Conservation (phyloP, 64 coral and sea anemone species). For the Anthopleura sola region DNA sequence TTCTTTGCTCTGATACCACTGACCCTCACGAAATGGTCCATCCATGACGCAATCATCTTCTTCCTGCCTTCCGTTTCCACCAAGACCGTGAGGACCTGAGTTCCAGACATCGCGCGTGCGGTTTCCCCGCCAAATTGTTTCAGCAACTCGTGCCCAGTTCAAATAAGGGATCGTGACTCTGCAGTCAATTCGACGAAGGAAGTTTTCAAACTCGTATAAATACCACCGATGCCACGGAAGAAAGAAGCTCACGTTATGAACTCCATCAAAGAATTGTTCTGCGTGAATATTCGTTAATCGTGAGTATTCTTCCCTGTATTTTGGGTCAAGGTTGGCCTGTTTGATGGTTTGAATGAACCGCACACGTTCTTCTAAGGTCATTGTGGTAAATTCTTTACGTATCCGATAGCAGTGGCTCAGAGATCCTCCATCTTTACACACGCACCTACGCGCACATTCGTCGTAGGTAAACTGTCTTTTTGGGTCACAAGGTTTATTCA, state of each 20-base stretch:
- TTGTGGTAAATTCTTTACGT: constrained; percentile 58
- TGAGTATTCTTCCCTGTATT: constrained; percentile 44
- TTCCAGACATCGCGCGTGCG: constrained; percentile 44
- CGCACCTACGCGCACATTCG: constrained; percentile 30
- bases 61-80: constrained; percentile 45
- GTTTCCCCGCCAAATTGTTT: constrained; percentile 22
- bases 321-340: constrained; percentile 43
- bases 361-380: constrained; percentile 40
- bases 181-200: constrained; percentile 69
- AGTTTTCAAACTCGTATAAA: constrained; percentile 56
- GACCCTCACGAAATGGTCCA: constrained; percentile 40
- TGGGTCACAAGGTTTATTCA: neutral
- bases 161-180: constrained; percentile 66
- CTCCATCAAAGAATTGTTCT: constrained; percentile 24
- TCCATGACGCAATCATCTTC: constrained; percentile 44
- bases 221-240: constrained; percentile 90
- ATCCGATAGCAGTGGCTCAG: constrained; percentile 34
- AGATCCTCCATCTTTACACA: constrained; percentile 33
- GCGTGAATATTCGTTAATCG: constrained; percentile 36
- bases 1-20: constrained; percentile 26
- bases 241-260: constrained; percentile 60
- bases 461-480: neutral
- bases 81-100: constrained; percentile 61
- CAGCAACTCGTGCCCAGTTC: constrained; percentile 54
- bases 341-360: constrained; percentile 25